These are phyloP conservation scores for Synanceia verrucosa DNA, from an alignment of 2,797 vertebrate species.

Conservation along the genomic window DNA sequence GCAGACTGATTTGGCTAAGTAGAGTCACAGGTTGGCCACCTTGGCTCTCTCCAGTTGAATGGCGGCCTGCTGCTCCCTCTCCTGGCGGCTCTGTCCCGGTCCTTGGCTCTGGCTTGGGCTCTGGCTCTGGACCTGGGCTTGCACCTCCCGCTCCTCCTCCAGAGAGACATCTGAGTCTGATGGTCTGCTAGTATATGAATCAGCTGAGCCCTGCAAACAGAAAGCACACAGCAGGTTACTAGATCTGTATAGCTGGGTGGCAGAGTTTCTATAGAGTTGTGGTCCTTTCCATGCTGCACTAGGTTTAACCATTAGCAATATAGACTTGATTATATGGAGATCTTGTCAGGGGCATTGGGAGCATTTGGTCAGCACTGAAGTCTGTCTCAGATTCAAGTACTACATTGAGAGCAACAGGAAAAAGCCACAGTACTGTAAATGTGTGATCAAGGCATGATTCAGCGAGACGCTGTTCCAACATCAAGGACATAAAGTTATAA, in stretches of 20 bases:
- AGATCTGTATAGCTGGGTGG: neutral
- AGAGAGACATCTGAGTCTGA: conserved; percentile 97
- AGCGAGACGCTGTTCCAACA: neutral
- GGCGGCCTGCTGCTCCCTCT: conserved; percentile 93
- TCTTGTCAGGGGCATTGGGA: neutral
- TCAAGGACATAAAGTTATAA: neutral
- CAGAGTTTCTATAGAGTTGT: neutral
- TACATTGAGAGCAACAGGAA: conserved; percentile 4
- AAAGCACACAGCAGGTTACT: neutral
- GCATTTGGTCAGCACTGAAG: neutral
- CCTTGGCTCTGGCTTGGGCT: conserved; percentile 78
- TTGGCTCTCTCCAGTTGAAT: conserved; percentile 95
- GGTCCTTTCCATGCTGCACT: no score
- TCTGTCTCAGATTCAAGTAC: neutral
- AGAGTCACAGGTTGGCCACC: conserved; percentile 12
- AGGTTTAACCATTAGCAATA: neutral
- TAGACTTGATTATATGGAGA: neutral
- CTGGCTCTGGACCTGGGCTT: conserved; percentile 83
- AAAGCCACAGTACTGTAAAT: neutral
- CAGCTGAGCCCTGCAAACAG: conserved; percentile 90
- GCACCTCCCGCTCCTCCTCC: conserved; percentile 95
- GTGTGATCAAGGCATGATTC: neutral
- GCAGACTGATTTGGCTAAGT: neutral
- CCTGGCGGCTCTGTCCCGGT: conserved; percentile 84
- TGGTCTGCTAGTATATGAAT: conserved; percentile 97